Evolutionary conservation across 2,797 vertebrate species (phyloP).

Genomic region (Coregonus sp.): DNA sequence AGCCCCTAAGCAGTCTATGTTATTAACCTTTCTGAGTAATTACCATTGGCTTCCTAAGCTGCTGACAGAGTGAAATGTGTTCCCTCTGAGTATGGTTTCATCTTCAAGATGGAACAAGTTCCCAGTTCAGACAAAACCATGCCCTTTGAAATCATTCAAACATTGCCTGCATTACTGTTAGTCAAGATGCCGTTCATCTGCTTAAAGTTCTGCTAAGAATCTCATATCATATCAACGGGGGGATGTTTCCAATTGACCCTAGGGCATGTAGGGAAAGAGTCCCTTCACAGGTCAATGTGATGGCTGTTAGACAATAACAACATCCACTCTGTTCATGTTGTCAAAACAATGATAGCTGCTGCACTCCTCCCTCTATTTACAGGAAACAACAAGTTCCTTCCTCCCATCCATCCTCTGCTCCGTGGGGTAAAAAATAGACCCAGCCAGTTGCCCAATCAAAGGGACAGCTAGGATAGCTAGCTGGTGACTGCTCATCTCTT

Average conservation of each 20-base stretch:
- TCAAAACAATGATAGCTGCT: constrained; percentile 76
- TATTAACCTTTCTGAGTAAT: not conserved
- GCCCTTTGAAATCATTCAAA: constrained; percentile 43
- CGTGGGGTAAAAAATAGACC: constrained; percentile 18
- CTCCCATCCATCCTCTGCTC: constrained; percentile 34
- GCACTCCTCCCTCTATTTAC: constrained; percentile 75
- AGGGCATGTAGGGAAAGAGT: constrained; percentile 23
- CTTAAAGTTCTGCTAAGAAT: constrained; percentile 21
- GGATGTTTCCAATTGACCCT: constrained; percentile 34
- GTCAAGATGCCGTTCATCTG: constrained; percentile 18
- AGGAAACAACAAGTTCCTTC: constrained; percentile 73
- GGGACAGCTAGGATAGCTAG: constrained; percentile 41
- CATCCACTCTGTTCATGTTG: constrained; percentile 63
- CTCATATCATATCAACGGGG: constrained; percentile 21
- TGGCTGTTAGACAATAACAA: constrained; percentile 57
- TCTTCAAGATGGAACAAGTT: constrained; percentile 33
- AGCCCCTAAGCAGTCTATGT: not conserved
- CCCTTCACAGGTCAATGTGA: constrained; percentile 39
- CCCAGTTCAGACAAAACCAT: not conserved
- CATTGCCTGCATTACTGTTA: constrained; percentile 30
- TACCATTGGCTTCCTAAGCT: not conserved
- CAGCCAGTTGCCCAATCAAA: constrained; percentile 21
- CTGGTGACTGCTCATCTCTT: constrained; percentile 45
- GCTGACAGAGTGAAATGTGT: not conserved
- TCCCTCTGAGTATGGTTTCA: not conserved